Conservation (phyloP, 2,888 invertebrate species). For the Ichneumoninae sp. region DNA sequence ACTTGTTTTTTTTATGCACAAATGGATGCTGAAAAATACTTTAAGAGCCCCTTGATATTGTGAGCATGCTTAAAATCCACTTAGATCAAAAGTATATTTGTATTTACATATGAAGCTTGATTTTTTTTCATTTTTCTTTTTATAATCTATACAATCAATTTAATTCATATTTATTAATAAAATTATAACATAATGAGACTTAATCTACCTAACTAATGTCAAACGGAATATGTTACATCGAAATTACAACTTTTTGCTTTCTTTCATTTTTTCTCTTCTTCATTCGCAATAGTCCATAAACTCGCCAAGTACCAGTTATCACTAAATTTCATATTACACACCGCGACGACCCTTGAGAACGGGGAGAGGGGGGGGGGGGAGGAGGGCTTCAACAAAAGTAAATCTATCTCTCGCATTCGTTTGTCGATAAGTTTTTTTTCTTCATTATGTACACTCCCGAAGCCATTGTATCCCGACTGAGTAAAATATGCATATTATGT, state of each 20-base stretch:
- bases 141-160: constrained; percentile 82
- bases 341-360: constrained; percentile 37
- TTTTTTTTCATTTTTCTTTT: constrained; percentile 68
- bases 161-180: constrained; percentile 82
- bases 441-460: constrained; percentile 56
- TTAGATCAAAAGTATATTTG: constrained; percentile 72
- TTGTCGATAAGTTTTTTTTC: constrained; percentile 26
- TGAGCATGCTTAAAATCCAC: constrained; percentile 78
- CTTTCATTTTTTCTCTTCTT: constrained; percentile 56
- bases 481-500: constrained; percentile 80
- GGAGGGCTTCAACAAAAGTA: constrained; percentile 30
- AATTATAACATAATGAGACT: constrained; percentile 82
- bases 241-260: constrained; percentile 79
- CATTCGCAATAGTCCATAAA: constrained; percentile 53
- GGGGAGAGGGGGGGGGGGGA: background rate
- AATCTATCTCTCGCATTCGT: constrained; percentile 52
- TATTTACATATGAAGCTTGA: constrained; percentile 77
- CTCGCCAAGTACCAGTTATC: constrained; percentile 38
- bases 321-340: constrained; percentile 63
- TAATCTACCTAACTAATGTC: constrained; percentile 81
- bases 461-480: constrained; percentile 66
- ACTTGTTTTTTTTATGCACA: constrained; percentile 62
- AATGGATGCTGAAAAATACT: constrained; percentile 73
- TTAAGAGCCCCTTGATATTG: constrained; percentile 80
- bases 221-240: constrained; percentile 83